Percentiles rank a stretch among this genome's conserved stretches.
These are phyloP conservation scores for Agrotis clavis DNA, from an alignment of 2,888 invertebrate genomes.

Conservation along the genomic window DNA sequence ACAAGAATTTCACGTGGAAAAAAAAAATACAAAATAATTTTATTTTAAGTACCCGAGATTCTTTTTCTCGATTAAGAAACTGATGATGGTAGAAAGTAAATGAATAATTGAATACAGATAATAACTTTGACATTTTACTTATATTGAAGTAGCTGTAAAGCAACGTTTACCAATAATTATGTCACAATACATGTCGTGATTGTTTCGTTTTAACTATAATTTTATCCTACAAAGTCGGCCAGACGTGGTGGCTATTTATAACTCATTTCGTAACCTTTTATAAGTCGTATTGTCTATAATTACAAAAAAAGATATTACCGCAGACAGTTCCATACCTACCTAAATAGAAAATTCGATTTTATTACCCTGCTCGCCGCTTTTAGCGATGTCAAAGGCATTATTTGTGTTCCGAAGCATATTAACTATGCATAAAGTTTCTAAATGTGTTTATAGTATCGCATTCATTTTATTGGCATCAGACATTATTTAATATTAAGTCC, in stretches of 20 bases:
- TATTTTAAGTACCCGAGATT: no score
- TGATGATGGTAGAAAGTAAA: not conserved
- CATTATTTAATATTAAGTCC: conserved; percentile 31
- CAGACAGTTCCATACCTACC: not conserved
- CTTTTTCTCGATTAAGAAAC: no score
- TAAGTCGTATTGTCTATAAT: not conserved
- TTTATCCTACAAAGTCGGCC: not conserved
- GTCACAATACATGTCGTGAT: not conserved
- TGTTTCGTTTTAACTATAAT: conserved; percentile 8
- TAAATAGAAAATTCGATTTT: conserved; percentile 15
- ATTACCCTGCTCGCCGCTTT: not conserved
- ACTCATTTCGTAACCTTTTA: not conserved
- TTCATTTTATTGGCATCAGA: conserved; percentile 21
- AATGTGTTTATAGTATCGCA: conserved; percentile 24
- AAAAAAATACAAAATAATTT: no score
- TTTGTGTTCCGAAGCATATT: conserved; percentile 10
- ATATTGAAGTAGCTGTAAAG: not conserved
- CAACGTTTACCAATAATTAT: not conserved
- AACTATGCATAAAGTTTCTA: conserved; percentile 35
- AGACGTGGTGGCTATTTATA: not conserved
- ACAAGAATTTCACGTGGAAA: no score
- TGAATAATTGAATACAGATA: not conserved
- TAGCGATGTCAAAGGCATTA: conserved; percentile 11
- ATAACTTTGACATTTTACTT: not conserved
- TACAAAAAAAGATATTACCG: not conserved